Base-by-base conservation (phyloP, 2,888 invertebrate genomes). In the Rhabditoides inermis region DNA sequence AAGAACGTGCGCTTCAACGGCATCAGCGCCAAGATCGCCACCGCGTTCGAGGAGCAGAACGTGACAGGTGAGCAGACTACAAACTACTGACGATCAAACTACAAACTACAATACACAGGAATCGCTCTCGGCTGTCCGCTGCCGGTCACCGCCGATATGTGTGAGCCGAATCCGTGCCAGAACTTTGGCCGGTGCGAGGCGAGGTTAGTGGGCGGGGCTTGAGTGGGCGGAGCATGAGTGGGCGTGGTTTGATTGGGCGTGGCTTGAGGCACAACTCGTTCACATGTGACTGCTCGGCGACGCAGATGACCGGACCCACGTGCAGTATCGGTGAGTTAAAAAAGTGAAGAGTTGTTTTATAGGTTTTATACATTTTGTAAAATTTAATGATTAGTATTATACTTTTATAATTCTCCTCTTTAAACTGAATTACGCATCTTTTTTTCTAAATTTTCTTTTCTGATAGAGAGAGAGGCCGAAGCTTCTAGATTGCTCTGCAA, bases 1-100 rank as follows among this genome's bases (percentile, higher is more conserved):
- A 73, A 75, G 52, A 74, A 75, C 55, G 62, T 74, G 20, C 51
- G 74, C 25, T 53, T 74, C 45, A 74, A 75, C 52, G 74, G 74
- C 22, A 69, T 73, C n/a, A 70, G 68, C 35, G 64, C 69, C 12
- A 72, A 73, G 55, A 72, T 73, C 20, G 68, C 70, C 3, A 53
- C 60, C 23, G 58, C 64, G 3, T 70, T 68, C 32, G 65, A 68
- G 40, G 52, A 57, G 1, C 56, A 61, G 23, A 67, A 67, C 35
- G 23, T 55, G 1, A 64, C 64, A 18, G 61, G 61, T 51, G 22
- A 12, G 28, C n/a, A 22, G 2, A 42, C 25, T 48, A 10, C 28
- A 40, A 40, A 18, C 7, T 20, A 15, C 40, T 10, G 10, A 20
- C 20, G 18, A 36, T 18, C 37, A 22, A 35, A 36, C 10, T 28